Base-by-base conservation (phyloP, 23 tunicate genomes). In the Trididemnum clinides region DNA sequence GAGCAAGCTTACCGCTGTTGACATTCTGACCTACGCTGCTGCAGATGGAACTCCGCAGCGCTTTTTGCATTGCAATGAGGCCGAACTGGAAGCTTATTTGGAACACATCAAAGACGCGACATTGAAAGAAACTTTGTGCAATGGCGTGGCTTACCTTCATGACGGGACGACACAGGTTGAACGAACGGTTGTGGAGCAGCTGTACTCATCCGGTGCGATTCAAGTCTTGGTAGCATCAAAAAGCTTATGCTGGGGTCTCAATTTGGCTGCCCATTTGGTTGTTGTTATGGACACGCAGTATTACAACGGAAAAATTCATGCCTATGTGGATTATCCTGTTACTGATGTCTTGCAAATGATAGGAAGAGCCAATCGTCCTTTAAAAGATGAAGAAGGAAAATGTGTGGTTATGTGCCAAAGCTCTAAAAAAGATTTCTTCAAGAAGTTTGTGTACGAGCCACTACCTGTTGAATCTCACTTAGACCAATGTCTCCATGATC, bases 391-490 rank as follows among this genome's bases (percentile, higher is more conserved):
- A 62, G 96, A 91, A 73, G 99, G 99, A 64, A 96, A 96, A 59
- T 96, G 99, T 84, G 96, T 96, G 22, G 81, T 96, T 19, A 88
- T 96, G 99, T 96, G 99, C 82, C 99, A 96, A 88, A 88, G 76
- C n/a, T 96, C 99, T 31, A 96, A 96, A 75, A 96, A 96, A 64
- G 96, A 96, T 49, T 96, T 85, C 38, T 96, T 96, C 90, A 96
- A 96, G 70, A 96, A 96, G 50, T 96, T 96, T 88, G 88, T 96
- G 30, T 96, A 87, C 32, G 99, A 96, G 80, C 99, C 99, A 28
- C 80, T 96, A 57, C 99, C 99, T 28, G 99, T 96, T 3, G 99
- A 96, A 64, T 90, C 96, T 30, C 99, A 96, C 54, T 64, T 96
- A 2, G 96, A 96, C 71, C 95, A 91, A 39, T 91, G 91, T 78